These are phyloP conservation scores for Eumerus sabulonum DNA, from an alignment of 2,888 invertebrate genomes.

Conservation along the genomic window DNA sequence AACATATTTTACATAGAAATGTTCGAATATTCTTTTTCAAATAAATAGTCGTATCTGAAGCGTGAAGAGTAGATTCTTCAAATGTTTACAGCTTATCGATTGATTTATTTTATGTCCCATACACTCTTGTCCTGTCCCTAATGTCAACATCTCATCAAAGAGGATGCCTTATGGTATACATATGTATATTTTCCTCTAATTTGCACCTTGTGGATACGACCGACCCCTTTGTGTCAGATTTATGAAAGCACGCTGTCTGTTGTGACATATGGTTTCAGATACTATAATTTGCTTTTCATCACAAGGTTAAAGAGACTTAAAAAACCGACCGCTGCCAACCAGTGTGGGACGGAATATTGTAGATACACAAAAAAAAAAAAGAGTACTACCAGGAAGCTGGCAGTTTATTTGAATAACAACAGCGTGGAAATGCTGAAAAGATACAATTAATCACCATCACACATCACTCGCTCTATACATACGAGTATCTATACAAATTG, in stretches of 20 bases:
- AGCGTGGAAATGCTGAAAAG: constrained; percentile 21
- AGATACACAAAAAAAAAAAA: constrained; percentile 14
- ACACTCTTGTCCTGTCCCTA: not conserved
- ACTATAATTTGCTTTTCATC: constrained; percentile 4
- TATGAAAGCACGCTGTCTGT: constrained; percentile 29
- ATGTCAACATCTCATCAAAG: constrained; percentile 5
- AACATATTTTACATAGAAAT: too few relatives aligned
- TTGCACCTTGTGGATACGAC: constrained; percentile 44
- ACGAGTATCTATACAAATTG: constrained; percentile 22
- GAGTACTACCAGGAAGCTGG: constrained; percentile 55
- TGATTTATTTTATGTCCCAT: constrained; percentile 36
- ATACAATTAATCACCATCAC: constrained; percentile 54
- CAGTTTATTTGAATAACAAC: constrained; percentile 15
- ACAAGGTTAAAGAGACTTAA: constrained; percentile 46
- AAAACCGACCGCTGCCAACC: constrained; percentile 20
- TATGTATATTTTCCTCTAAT: not conserved
- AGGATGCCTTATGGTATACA: not conserved
- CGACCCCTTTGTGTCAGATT: constrained; percentile 26
- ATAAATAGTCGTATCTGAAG: constrained; percentile 21
- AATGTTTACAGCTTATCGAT: constrained; percentile 28
- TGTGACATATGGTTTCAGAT: constrained; percentile 45
- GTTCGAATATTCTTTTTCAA: too few relatives aligned
- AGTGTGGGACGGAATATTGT: constrained; percentile 31
- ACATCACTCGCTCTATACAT: constrained; percentile 26
- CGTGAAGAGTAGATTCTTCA: constrained; percentile 10